Conservation (phyloP, 2,113 vertebrate species). For the Lycaon pictus region DNA sequence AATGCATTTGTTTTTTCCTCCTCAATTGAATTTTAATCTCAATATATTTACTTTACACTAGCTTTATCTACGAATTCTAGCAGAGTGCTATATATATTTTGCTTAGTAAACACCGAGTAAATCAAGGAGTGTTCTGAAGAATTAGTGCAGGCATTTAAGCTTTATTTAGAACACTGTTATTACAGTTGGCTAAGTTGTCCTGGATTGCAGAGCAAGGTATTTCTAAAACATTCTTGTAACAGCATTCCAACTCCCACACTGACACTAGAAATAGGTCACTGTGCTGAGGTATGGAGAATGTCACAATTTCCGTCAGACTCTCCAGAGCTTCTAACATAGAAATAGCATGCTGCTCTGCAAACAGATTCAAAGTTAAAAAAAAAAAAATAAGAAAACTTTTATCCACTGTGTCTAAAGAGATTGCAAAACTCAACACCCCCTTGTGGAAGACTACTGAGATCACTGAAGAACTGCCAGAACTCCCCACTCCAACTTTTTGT, state of each 20-base stretch:
- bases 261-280: neutral
- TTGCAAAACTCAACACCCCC: neutral
- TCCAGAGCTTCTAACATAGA: neutral
- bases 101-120: neutral
- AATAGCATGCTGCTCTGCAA: neutral
- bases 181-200: neutral
- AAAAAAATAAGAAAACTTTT: neutral
- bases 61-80: neutral
- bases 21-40: neutral
- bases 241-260: neutral
- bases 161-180: neutral
- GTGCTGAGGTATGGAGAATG: neutral
- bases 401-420: neutral
- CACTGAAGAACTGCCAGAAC: neutral
- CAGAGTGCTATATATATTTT: neutral
- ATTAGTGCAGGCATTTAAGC: neutral
- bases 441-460: neutral
- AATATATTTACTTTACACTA: neutral
- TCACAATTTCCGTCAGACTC: neutral
- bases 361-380: neutral
- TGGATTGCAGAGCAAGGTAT: neutral
- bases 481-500: neutral
- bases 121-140: neutral
- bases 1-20: neutral
- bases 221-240: neutral